Evolutionary conservation across 2,888 invertebrate species (phyloP), one percentile per base, ranked within the genome.

Genomic region (Hyposoter didymator): DNA sequence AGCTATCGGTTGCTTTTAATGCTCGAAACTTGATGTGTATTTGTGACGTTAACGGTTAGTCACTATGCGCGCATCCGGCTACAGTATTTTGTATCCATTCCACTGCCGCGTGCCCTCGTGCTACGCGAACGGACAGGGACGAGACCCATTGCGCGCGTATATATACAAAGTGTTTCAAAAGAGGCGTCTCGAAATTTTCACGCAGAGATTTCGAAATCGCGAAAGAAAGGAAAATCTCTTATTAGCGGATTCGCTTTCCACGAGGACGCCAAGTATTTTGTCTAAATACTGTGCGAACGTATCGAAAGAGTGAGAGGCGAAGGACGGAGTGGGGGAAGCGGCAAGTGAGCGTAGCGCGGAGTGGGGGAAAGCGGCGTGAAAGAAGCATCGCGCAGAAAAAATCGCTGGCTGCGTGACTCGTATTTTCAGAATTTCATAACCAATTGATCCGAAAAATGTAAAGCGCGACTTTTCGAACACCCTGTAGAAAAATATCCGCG

Each of bases 51-150:
- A 75, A 62, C 62, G 66, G 83, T 83, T 78, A 78, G 83, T 83
- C 74, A 67, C 66, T 76, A 52, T 22, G 78, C 64, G 78, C 64
- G 80, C 80, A 81, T 84, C 81, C 84, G 84, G 84, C 76, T 66
- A 28, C 69, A 84, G 22, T 28, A 28, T 69, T 66, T 84, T 78
- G 55, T 52, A 47, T 73, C 67, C 59, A 81, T 52, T 73, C 66
- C 67, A 73, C 39, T 76, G 79, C 64, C 73, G 79, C 64, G 45
- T 72, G 28, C 62, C 76, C 66, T 76, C 76, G 80, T 72, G 79
- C 43, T 66, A 55, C 43, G 45, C 43, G 72, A 19, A 43, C 10
- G 52, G 17, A 28, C 47, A n/a, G n/a, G 17, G 35, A 43, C n/a
- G 19, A 28, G 55, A 55, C 22, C 28, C 59, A 59, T 59, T 28